Conservation (phyloP, 2,113 vertebrate species). For the Dicentrarchus labrax region DNA sequence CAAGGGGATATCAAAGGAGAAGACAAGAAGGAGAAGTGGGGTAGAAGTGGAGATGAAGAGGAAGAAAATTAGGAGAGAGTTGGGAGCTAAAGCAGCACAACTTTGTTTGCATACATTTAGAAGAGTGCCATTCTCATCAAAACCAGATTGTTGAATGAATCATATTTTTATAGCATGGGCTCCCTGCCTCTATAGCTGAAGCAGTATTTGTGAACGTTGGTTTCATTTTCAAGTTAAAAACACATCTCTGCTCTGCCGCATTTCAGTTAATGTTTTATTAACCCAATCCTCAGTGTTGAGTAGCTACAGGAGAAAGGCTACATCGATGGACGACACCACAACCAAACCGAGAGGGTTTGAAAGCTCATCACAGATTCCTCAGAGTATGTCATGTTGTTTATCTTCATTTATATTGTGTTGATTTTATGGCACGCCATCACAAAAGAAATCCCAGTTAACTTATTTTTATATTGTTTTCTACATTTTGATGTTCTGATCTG, state of each 20-base stretch:
- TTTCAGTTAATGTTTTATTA: constrained; percentile 54
- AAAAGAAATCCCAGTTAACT: not conserved
- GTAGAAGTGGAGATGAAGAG: constrained; percentile 24
- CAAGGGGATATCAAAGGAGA: constrained; percentile 11
- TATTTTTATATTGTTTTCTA: constrained; percentile 9
- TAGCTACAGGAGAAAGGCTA: constrained; percentile 17
- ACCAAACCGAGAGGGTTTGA: not conserved
- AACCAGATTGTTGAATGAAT: constrained; percentile 46
- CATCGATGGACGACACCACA: not conserved
- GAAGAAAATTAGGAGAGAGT: constrained; percentile 19
- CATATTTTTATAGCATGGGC: constrained; percentile 14
- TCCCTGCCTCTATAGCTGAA: constrained; percentile 14
- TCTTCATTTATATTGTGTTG: constrained; percentile 6
- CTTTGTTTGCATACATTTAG: constrained; percentile 52
- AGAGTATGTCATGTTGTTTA: constrained; percentile 21
- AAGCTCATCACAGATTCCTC: not conserved
- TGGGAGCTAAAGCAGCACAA: constrained; percentile 34
- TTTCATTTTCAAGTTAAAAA: constrained; percentile 34
- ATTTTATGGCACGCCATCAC: not conserved
- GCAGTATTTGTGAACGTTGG: constrained; percentile 9
- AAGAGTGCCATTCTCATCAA: constrained; percentile 37
- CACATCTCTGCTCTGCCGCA: constrained; percentile 42
- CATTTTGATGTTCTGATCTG: constrained; percentile 1
- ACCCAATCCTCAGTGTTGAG: not conserved
- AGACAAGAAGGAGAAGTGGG: constrained; percentile 14